These are phyloP conservation scores for Eriocheir sinensis DNA, from an alignment of 1,140 invertebrate genomes.

Conservation along the genomic window DNA sequence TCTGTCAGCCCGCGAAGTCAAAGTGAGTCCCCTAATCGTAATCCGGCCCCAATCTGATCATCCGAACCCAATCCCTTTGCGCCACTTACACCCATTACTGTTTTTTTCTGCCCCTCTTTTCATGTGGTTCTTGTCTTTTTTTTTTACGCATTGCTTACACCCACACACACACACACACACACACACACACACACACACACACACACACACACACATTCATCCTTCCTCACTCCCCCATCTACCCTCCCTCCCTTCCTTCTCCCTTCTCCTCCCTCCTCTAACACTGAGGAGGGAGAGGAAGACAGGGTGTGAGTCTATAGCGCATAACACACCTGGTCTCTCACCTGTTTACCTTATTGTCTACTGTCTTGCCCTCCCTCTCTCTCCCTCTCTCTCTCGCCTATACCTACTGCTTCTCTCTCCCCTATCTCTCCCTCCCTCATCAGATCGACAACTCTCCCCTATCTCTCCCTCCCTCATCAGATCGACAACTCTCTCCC, in stretches of 20 bases:
- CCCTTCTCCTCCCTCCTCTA: not conserved
- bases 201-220: constrained; percentile 14
- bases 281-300: not conserved
- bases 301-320: not conserved
- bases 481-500: not conserved
- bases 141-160: not conserved
- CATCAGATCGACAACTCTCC: too few relatives aligned
- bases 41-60: not conserved
- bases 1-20: not conserved
- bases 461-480: not conserved
- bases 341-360: not conserved
- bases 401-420: not conserved
- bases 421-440: too few relatives aligned
- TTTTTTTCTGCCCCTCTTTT: too few relatives aligned
- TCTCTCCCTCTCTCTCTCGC: not conserved
- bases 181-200: constrained; percentile 27
- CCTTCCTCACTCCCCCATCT: not conserved
- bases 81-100: not conserved
- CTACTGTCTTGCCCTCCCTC: not conserved
- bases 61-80: too few relatives aligned
- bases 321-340: constrained; percentile 12
- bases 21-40: not conserved
- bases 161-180: constrained; percentile 24
- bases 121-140: too few relatives aligned
- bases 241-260: not conserved